Conservation (phyloP, 2,888 invertebrate genomes). For the Seladonia tumulorum region DNA sequence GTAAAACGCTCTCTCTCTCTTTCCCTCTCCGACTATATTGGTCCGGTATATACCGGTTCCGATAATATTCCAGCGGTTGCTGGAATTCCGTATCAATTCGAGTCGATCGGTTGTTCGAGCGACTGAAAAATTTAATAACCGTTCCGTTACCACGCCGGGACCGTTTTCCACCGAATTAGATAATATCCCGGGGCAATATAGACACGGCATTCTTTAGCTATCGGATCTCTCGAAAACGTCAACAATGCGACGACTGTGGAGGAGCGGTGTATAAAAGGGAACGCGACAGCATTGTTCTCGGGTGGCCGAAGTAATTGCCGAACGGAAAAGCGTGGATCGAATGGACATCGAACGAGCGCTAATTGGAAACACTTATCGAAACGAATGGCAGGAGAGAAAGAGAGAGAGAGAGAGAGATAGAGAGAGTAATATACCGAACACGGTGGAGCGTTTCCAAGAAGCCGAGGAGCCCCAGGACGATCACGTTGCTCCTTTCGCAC, state of each 20-base stretch:
- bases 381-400: neutral
- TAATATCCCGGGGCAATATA: constrained; percentile 1
- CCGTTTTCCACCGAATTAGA: neutral
- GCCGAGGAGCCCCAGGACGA: neutral
- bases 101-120: neutral
- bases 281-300: constrained; percentile 1
- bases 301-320: constrained; percentile 6
- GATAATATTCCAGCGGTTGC: neutral
- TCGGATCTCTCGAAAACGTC: constrained; percentile 1
- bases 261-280: constrained; percentile 4
- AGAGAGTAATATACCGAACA: neutral
- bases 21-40: neutral
- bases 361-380: constrained; percentile 3
- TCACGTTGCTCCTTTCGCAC: neutral
- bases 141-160: neutral
- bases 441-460: neutral
- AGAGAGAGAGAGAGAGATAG: neutral
- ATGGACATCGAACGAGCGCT: neutral
- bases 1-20: neutral
- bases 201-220: neutral
- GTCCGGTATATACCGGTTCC: neutral
- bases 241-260: neutral
- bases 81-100: neutral
- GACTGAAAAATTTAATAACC: constrained; percentile 1
- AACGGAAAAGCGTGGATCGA: constrained; percentile 8